Evolutionary conservation across 2,797 vertebrate genomes (phyloP).

Genomic region (Scarus forsteni): DNA sequence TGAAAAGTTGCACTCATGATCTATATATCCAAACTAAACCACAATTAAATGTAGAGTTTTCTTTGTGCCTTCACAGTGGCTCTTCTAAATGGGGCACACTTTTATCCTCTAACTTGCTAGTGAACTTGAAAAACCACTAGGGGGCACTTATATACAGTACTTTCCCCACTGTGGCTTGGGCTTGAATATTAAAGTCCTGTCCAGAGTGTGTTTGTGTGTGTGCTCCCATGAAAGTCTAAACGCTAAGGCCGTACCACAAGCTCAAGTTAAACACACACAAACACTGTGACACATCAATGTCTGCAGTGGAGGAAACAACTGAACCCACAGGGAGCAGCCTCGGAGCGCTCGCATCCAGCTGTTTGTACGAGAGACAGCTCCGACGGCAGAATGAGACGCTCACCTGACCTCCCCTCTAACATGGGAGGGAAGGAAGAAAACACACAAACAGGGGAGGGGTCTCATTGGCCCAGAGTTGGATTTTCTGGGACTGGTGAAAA

Average conservation of each 20-base stretch:
- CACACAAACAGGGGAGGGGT: conserved; percentile 43
- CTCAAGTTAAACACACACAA: conserved; percentile 23
- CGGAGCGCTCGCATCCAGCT: conserved; percentile 31
- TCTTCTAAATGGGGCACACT: conserved; percentile 15
- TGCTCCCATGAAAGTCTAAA: conserved; percentile 36
- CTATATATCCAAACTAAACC: neutral
- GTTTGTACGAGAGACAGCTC: conserved; percentile 41
- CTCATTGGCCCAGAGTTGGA: conserved; percentile 73
- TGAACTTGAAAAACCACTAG: conserved; percentile 74
- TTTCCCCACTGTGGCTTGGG: conserved; percentile 29
- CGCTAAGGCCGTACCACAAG: conserved; percentile 29
- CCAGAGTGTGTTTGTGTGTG: conserved; percentile 36
- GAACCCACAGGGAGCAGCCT: conserved; percentile 29
- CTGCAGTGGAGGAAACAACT: conserved; percentile 37
- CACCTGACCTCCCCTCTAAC: conserved; percentile 26
- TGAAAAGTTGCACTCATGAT: neutral
- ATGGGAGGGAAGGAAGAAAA: neutral
- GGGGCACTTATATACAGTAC: conserved; percentile 79
- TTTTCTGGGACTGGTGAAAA: conserved; percentile 85
- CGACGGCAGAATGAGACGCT: conserved; percentile 23
- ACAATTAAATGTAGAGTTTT: neutral
- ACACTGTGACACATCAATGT: conserved; percentile 36
- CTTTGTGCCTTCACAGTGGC: conserved; percentile 16
- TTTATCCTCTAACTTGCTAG: conserved; percentile 17
- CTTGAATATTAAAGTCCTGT: conserved; percentile 35